Conservation (phyloP, 2,797 vertebrate species). For the Allenopithecus nigroviridis region DNA sequence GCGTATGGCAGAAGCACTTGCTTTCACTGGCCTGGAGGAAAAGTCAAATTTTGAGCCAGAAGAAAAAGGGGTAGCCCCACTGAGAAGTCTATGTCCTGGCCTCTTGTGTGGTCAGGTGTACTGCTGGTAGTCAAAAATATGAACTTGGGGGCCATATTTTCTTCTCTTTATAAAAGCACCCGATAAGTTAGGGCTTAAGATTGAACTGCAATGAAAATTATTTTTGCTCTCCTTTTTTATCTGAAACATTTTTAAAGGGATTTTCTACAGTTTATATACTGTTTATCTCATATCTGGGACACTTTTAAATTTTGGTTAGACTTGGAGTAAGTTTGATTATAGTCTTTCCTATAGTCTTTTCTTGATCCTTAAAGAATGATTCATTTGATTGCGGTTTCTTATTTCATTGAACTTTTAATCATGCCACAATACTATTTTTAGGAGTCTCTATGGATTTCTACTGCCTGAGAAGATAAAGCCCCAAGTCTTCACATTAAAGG, state of each 20-base stretch:
- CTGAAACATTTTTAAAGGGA: neutral
- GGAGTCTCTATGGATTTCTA: neutral
- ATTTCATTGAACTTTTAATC: constrained; percentile 41
- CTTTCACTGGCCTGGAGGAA: neutral
- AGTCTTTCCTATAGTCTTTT: neutral
- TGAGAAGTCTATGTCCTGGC: neutral
- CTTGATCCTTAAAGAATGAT: constrained; percentile 32
- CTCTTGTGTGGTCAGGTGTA: too few relatives aligned
- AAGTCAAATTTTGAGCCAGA: neutral
- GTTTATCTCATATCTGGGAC: neutral
- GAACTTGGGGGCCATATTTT: neutral
- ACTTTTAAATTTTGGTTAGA: constrained; percentile 9
- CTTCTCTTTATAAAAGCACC: neutral
- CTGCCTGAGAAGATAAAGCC: neutral
- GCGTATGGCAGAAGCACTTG: neutral
- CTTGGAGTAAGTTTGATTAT: neutral
- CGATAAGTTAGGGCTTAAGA: neutral
- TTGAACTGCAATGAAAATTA: neutral
- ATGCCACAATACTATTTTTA: neutral
- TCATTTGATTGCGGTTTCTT: neutral
- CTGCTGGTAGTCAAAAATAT: neutral
- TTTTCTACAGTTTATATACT: constrained; percentile 17
- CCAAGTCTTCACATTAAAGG: neutral
- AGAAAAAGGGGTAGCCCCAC: neutral
- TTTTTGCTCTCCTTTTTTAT: neutral